Evolutionary conservation across 2,113 vertebrate genomes (phyloP).

Genomic region (Anas platyrhynchos): DNA sequence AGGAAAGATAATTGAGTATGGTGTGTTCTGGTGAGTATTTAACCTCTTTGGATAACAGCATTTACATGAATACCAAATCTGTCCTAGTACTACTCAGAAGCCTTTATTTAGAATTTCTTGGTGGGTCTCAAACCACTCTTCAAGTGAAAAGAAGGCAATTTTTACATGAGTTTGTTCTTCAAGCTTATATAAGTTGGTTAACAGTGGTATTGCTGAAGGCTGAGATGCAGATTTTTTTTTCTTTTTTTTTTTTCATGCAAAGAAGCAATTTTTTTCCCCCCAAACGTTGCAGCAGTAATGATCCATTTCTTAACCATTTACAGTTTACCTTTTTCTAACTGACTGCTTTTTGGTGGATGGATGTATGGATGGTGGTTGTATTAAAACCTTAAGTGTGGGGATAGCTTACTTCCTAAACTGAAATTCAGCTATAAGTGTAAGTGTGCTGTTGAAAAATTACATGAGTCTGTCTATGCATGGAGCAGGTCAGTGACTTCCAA

Average conservation of each 20-base stretch:
- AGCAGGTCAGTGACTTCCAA: neutral
- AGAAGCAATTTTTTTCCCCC: neutral
- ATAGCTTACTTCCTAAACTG: neutral
- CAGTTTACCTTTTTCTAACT: neutral
- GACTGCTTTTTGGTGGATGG: neutral
- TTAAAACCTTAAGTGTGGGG: neutral
- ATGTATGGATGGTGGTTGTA: neutral
- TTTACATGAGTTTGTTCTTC: neutral
- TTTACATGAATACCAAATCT: neutral
- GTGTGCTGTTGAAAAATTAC: neutral
- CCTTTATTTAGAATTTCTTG: neutral
- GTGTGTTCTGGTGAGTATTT: neutral
- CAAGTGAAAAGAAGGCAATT: neutral
- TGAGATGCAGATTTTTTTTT: neutral
- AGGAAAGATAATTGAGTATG: neutral
- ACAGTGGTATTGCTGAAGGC: neutral
- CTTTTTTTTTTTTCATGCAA: neutral
- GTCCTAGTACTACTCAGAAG: neutral
- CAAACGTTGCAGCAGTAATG: neutral
- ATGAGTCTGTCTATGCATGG: neutral
- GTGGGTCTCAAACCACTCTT: neutral
- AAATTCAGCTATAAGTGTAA: neutral
- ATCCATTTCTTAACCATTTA: neutral
- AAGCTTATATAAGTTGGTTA: neutral
- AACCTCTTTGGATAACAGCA: neutral